These are phyloP conservation scores for Drosophila oshimai DNA, from an alignment of 1,140 invertebrate species.

Conservation along the genomic window DNA sequence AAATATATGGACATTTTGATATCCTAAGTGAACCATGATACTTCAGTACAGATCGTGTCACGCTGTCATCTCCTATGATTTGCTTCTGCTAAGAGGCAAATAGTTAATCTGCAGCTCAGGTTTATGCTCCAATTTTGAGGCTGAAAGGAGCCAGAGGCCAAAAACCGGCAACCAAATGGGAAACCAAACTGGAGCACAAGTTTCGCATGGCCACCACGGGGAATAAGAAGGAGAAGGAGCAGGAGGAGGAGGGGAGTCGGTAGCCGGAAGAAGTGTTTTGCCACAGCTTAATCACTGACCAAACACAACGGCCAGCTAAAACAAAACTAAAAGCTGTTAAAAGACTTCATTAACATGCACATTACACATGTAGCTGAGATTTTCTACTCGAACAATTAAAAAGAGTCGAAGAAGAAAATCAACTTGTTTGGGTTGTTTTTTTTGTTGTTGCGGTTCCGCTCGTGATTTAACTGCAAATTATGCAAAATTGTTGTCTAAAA, in stretches of 20 bases:
- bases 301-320: neutral
- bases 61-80: too few relatives aligned
- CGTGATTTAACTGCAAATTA: constrained; percentile 75
- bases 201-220: neutral
- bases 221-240: neutral
- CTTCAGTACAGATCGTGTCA: too few relatives aligned
- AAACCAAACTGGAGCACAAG: neutral
- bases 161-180: neutral
- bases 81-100: neutral
- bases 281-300: constrained; percentile 16
- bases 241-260: neutral
- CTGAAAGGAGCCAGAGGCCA: too few relatives aligned
- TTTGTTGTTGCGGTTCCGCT: constrained; percentile 17
- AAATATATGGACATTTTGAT: too few relatives aligned
- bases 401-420: constrained; percentile 48
- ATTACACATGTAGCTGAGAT: constrained; percentile 50
- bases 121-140: neutral
- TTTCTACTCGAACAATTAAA: constrained; percentile 47
- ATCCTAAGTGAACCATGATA: too few relatives aligned
- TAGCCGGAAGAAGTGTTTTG: constrained; percentile 26
- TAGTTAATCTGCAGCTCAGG: neutral
- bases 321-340: neutral
- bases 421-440: constrained; percentile 36
- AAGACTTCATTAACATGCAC: constrained; percentile 50
- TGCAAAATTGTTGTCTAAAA: constrained; percentile 80